These are phyloP conservation scores for Dendroctonus valens DNA, from an alignment of 1,140 invertebrate genomes.

Conservation along the genomic window DNA sequence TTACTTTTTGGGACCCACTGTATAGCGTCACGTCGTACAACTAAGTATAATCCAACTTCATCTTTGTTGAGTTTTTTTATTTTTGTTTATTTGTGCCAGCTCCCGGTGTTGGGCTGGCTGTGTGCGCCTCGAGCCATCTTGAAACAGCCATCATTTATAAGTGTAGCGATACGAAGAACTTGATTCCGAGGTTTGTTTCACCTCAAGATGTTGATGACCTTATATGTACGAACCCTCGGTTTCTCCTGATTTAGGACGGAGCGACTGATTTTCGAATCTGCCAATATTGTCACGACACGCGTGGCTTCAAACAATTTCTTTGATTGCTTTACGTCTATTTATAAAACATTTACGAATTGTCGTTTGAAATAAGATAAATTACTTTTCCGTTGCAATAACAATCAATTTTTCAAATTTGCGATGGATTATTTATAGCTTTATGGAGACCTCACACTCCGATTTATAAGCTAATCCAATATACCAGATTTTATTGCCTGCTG, in stretches of 20 bases:
- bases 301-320: not conserved
- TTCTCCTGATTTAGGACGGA: conserved; percentile 22
- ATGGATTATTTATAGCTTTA: not conserved
- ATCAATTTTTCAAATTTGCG: not conserved
- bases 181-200: conserved; percentile 45
- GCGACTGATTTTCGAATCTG: conserved; percentile 10
- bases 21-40: conserved; percentile 30
- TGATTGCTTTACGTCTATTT: too few species aligned
- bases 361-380: too few species aligned
- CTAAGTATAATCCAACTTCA: conserved; percentile 45
- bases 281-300: conserved; percentile 9
- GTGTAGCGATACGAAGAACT: conserved; percentile 49
- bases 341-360: too few species aligned
- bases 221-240: conserved; percentile 38
- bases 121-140: conserved; percentile 44
- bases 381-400: too few species aligned
- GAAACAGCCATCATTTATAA: conserved; percentile 50
- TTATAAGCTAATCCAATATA: not conserved
- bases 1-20: conserved; percentile 9
- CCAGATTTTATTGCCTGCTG: not conserved
- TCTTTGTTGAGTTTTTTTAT: conserved; percentile 46
- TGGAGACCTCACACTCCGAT: not conserved
- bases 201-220: conserved; percentile 47
- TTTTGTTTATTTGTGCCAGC: conserved; percentile 49
- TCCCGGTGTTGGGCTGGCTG: conserved; percentile 48